Evolutionary conservation across 2,797 vertebrate species (phyloP).

Genomic region (Spondyliosoma cantharus): DNA sequence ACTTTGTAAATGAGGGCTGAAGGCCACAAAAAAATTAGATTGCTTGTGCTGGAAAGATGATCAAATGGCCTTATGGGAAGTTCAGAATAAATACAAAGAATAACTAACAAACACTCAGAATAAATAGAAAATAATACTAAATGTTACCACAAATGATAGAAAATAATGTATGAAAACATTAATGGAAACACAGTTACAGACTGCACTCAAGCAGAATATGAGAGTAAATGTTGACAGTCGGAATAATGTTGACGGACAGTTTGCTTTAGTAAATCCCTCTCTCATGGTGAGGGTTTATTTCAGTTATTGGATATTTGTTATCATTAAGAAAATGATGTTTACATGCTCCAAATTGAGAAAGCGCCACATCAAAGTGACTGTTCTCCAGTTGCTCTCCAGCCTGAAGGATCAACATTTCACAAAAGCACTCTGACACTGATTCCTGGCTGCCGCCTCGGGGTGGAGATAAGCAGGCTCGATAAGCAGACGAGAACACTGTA

Average conservation of each 20-base stretch:
- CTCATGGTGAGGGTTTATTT: constrained; percentile 15
- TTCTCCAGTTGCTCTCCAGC: constrained; percentile 22
- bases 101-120: no score
- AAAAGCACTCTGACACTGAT: constrained; percentile 34
- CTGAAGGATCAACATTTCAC: constrained; percentile 47
- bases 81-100: neutral
- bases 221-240: constrained; percentile 3
- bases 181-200: neutral
- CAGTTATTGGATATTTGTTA: constrained; percentile 16
- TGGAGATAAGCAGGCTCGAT: constrained; percentile 36
- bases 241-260: neutral
- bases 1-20: constrained; percentile 3
- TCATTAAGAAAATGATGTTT: constrained; percentile 38
- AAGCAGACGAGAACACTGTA: constrained; percentile 8
- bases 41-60: neutral
- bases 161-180: neutral
- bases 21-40: neutral
- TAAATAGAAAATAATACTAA: neutral
- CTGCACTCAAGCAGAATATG: neutral
- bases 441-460: constrained; percentile 43
- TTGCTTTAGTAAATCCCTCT: constrained; percentile 11
- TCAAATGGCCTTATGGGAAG: constrained; percentile 26
- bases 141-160: neutral
- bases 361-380: constrained; percentile 40
- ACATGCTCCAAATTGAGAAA: constrained; percentile 2